Percentiles rank a stretch among this genome's conserved stretches.
Evolutionary conservation across 2,888 invertebrate species (phyloP).

Genomic region (Synergus laeviventris): DNA sequence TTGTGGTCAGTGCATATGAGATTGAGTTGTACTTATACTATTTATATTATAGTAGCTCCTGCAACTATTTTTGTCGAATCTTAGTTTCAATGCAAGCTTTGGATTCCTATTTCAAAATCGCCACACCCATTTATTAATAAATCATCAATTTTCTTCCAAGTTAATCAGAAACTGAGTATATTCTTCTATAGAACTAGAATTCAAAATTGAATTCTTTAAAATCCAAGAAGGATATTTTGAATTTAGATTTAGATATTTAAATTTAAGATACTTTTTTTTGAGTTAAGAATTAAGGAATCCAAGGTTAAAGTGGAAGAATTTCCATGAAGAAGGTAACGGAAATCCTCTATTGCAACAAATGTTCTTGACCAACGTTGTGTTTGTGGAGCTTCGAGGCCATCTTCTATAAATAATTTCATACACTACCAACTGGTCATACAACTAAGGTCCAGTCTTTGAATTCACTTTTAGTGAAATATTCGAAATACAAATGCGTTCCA

Average conservation of each 20-base stretch:
- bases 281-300: not conserved
- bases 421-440: constrained; percentile 49
- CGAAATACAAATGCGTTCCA: constrained; percentile 39
- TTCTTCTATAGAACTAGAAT: not conserved
- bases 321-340: not conserved
- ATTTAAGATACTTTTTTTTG: too few species aligned
- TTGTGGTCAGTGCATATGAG: constrained; percentile 47
- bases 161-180: not conserved
- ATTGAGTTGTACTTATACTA: constrained; percentile 39
- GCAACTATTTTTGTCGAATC: constrained; percentile 28
- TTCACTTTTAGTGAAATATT: constrained; percentile 50
- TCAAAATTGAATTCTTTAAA: not conserved
- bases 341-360: not conserved
- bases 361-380: constrained; percentile 21
- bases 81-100: constrained; percentile 3
- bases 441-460: constrained; percentile 42
- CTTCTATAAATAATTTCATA: constrained; percentile 70
- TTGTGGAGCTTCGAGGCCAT: constrained; percentile 57
- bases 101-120: not conserved
- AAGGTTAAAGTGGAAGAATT: not conserved
- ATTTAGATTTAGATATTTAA: too few species aligned
- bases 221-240: not conserved
- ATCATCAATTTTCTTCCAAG: not conserved
- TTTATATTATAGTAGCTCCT: constrained; percentile 30
- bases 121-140: not conserved